Percentiles rank a stretch among this genome's conserved stretches.
These are phyloP conservation scores for Sylvilagus bachmani DNA, from an alignment of 2,113 vertebrate genomes.

Conservation along the genomic window DNA sequence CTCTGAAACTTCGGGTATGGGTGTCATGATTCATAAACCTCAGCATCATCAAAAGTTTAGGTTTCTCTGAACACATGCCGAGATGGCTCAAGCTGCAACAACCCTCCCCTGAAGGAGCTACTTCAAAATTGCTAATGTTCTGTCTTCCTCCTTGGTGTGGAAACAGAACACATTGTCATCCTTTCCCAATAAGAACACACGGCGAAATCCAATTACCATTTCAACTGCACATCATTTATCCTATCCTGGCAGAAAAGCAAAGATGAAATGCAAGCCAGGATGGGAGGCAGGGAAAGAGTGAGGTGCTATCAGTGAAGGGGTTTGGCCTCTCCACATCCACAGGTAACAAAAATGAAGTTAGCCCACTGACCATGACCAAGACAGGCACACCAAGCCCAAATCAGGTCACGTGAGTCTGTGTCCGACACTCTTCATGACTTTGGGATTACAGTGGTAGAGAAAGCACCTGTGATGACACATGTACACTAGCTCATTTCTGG, in stretches of 20 bases:
- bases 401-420: not conserved
- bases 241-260: not conserved
- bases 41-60: slow-evolving; percentile 49
- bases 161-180: not conserved
- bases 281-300: not conserved
- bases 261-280: not conserved
- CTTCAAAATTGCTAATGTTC: slow-evolving; percentile 47
- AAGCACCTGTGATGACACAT: not conserved
- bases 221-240: slow-evolving; percentile 20
- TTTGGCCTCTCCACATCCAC: not conserved
- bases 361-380: not conserved
- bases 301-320: not conserved
- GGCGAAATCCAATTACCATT: not conserved
- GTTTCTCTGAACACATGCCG: slow-evolving; percentile 57
- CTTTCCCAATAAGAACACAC: not conserved
- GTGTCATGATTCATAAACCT: slow-evolving; percentile 59
- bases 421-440: not conserved
- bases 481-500: not conserved
- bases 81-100: not conserved
- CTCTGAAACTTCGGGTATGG: slow-evolving; percentile 50
- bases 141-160: not conserved
- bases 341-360: not conserved
- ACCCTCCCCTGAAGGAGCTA: not conserved
- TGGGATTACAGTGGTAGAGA: not conserved
- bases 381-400: not conserved